Evolutionary conservation across 1,140 invertebrate genomes (phyloP), one percentile per base, ranked within the genome.

Genomic region (Drosophila parabipectinata): DNA sequence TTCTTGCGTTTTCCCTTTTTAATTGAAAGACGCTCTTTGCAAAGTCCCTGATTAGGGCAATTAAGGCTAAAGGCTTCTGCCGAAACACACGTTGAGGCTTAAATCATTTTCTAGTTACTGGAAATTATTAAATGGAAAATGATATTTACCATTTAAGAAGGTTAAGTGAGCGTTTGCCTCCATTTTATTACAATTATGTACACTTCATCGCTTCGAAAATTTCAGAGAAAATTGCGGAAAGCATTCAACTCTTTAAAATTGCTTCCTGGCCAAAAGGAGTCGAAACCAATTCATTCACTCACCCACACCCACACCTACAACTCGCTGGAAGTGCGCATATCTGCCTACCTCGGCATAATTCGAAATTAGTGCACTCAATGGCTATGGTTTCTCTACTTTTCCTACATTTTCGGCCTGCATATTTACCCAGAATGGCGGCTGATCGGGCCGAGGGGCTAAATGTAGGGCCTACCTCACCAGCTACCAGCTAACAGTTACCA

Each of bases 351-450:
- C 75, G 75, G 83, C 82, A 87, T 87, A 87, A 87, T 87, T 88
- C 88, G 74, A 88, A 87, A 87, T 87, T 87, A 87, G 79, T 88
- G 82, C 82, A 87, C 83, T 88, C 71, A 88, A 82, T 87, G 83
- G 82, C 75, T 73, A 82, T 78, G 71, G 79, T 82, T 77, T 80
- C 68, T 69, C 78, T 61, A 59, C 57, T 78, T 72, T 73, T 57
- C 60, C 75, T 45, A 63, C 76, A 69, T 76, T 84, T 67, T 76
- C 34, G 66, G 30, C 59, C 59, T 28, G 39, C 68, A 77, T 87
- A 85, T 84, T 84, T 84, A 87, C 80, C 80, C 63, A 85, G 74
- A 53, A 55, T 15, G 39, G 14, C 26, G 56, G 39, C 5, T 18
- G 41, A 15, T n/a, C 26, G 28, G 45, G 14, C 28, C 14, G 37